These are phyloP conservation scores for Andrena cerasifolii DNA, from an alignment of 1,140 invertebrate genomes.

Conservation along the genomic window DNA sequence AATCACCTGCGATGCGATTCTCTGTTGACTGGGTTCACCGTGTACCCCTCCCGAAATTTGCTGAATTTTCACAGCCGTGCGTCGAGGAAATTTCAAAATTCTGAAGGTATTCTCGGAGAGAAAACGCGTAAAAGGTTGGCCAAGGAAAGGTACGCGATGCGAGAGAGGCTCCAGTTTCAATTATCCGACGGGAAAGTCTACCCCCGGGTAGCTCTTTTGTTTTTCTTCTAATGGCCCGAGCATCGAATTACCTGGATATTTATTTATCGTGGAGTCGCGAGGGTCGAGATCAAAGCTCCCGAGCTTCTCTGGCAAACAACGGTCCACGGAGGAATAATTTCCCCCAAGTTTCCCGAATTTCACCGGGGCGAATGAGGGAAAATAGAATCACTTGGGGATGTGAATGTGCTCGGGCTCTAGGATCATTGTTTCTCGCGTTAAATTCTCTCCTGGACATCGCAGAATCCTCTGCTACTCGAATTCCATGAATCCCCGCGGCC, in stretches of 20 bases:
- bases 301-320: conserved; percentile 30
- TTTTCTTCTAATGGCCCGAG: conserved; percentile 60
- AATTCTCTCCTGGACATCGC: too few relatives aligned
- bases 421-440: too few relatives aligned
- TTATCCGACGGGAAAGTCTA: conserved; percentile 55
- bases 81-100: neutral
- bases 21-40: too few relatives aligned
- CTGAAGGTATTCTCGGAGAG: neutral
- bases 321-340: conserved; percentile 32
- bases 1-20: too few relatives aligned
- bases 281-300: conserved; percentile 51
- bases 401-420: too few relatives aligned
- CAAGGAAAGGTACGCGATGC: conserved; percentile 14
- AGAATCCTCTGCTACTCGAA: too few relatives aligned
- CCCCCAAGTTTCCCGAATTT: conserved; percentile 27
- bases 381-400: too few relatives aligned
- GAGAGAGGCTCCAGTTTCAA: conserved; percentile 57
- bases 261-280: conserved; percentile 52
- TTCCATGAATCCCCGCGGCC: too few relatives aligned
- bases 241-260: conserved; percentile 63
- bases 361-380: conserved; percentile 15
- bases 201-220: conserved; percentile 49
- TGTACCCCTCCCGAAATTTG: too few relatives aligned
- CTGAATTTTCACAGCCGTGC: too few relatives aligned
- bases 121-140: neutral